Evolutionary conservation across 2,113 vertebrate species (phyloP), one percentile per base, ranked within the genome.

Genomic region (Fregetta grallaria): DNA sequence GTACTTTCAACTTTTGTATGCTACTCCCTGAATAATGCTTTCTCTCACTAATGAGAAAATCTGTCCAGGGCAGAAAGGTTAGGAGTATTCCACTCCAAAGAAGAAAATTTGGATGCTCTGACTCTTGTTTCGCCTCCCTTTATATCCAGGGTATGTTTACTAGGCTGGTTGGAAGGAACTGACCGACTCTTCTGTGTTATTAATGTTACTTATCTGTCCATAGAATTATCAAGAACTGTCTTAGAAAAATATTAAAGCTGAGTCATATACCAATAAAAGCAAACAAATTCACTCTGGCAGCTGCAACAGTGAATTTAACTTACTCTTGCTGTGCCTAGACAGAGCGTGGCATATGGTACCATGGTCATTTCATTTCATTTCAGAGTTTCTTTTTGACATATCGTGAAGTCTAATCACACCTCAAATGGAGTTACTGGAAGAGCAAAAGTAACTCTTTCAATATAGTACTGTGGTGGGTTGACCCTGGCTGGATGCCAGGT

Each of bases 211-310:
- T 65, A 56, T 75, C 67, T 95, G 66, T 72, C 29, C 0, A 66
- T 59, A 82, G 62, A 72, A 88, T 88, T 90, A 94, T 87, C 49
- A 96, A 94, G 62, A 93, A 56, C 53, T 86, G 34, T 75, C 80
- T 94, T 75, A 79, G 71, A 86, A 95, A 95, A 96, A 90, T 95
- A 92, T 90, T 92, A 90, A 92, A 73, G 58, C 92, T 95, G 94
- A 96, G 66, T 90, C 87, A 83, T 82, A 66, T 79, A 88, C 81
- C 81, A 96, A 50, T 96, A 97, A 95, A 93, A 93, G 10, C 47
- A 94, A 92, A 93, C 58, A 96, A 96, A 96, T 96, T 79, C 53
- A 92, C 42, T 85, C 77, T 90, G 85, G 34, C 87, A 93, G 78
- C 67, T 93, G 70, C 87, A 95, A n/a, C 32, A 92, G 90, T 92